phyloP scores from a whole-genome alignment of 1,140 invertebrate species.

The Leptestheria dahalacensis region DNA sequence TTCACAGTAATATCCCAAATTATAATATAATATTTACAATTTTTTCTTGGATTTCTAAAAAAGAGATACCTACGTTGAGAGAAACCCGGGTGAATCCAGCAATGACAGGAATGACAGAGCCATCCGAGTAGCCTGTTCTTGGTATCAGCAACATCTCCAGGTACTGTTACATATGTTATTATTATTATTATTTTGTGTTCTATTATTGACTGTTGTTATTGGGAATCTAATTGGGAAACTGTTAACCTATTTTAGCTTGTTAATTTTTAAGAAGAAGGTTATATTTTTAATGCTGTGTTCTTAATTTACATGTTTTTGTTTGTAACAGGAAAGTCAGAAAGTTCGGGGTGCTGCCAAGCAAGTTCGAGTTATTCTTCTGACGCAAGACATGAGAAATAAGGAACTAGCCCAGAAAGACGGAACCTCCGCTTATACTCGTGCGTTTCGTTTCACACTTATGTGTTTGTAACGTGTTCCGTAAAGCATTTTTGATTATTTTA shows the following conservation, averaged over 20 bases:
- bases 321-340: conserved; percentile 18
- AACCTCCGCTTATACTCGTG: conserved; percentile 51
- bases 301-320: conserved; percentile 35
- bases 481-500: conserved; percentile 31
- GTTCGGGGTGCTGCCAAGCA: conserved; percentile 27
- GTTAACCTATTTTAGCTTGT: too few relatives aligned
- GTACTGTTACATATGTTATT: conserved; percentile 2
- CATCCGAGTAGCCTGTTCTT: conserved; percentile 58
- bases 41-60: conserved; percentile 9
- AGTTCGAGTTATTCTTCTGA: conserved; percentile 60
- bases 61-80: conserved; percentile 76
- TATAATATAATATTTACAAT: conserved; percentile 16
- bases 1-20: too few relatives aligned
- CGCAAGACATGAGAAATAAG: conserved; percentile 69
- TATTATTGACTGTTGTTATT: too few relatives aligned
- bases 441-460: too few relatives aligned
- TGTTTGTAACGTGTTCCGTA: too few relatives aligned
- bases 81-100: conserved; percentile 57
- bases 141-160: conserved; percentile 53
- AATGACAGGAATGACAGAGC: conserved; percentile 90
- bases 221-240: too few relatives aligned
- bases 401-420: conserved; percentile 50
- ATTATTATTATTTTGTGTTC: too few relatives aligned
- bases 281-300: too few relatives aligned
- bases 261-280: too few relatives aligned